Evolutionary conservation across 2,888 invertebrate species (phyloP).

Genomic region (Drosophila percnosoma): DNA sequence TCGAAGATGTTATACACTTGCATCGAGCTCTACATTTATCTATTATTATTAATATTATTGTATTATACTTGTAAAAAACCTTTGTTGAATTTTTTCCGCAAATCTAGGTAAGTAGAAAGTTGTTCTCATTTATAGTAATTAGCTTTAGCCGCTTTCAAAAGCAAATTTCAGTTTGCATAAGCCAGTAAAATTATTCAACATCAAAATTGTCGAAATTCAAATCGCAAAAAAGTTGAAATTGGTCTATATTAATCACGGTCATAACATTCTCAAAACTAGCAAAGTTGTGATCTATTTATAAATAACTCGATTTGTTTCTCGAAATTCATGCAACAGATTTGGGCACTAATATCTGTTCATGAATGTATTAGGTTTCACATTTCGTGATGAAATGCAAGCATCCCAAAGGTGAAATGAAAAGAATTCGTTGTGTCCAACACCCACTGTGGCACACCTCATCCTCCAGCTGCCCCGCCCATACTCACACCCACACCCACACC

Average conservation of each 20-base stretch:
- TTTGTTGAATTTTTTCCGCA: not conserved
- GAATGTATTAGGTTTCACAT: not conserved
- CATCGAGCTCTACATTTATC: not conserved
- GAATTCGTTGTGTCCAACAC: slow-evolving; percentile 51
- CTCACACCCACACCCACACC: slow-evolving; percentile 15
- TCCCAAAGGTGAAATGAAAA: slow-evolving; percentile 1
- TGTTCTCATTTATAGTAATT: not conserved
- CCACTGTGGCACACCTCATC: slow-evolving; percentile 60
- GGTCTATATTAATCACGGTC: fast-evolving
- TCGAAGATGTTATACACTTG: slow-evolving; percentile 1
- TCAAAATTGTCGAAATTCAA: not conserved
- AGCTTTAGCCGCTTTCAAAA: not conserved
- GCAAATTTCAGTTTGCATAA: too few relatives aligned
- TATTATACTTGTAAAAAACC: not conserved
- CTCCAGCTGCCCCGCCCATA: slow-evolving; percentile 26
- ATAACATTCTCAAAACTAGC: not conserved
- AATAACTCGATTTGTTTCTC: not conserved
- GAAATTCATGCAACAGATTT: not conserved
- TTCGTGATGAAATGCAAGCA: not conserved
- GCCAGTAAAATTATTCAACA: not conserved
- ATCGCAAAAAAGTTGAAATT: not conserved
- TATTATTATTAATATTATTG: not conserved
- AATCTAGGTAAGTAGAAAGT: not conserved
- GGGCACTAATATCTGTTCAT: not conserved
- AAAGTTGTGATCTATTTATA: not conserved